Percentiles rank a stretch among this genome's conserved stretches.
phyloP scores from a whole-genome alignment of 92 coral and sea anemone genomes.

The Desmophyllum pertusum region DNA sequence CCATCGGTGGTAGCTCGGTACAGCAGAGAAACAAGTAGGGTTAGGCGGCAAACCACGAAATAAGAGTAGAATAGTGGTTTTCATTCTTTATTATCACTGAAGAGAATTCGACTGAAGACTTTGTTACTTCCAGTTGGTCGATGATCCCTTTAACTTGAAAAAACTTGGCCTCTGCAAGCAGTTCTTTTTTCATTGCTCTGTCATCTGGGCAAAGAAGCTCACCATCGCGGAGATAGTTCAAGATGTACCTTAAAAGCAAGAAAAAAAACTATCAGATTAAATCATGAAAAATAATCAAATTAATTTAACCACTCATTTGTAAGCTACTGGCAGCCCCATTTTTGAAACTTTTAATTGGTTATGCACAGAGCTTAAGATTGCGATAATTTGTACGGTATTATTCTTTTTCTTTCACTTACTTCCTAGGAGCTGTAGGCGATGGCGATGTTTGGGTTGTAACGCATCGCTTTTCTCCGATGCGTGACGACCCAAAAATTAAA shows the following conservation, averaged over 20 bases:
- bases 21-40: constrained; percentile 6
- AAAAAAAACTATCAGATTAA: neutral
- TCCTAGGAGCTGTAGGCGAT: too few relatives aligned
- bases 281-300: neutral
- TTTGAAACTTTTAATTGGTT: too few relatives aligned
- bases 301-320: neutral
- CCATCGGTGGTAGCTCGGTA: constrained; percentile 35
- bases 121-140: neutral
- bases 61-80: neutral
- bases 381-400: too few relatives aligned
- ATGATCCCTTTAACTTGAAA: constrained; percentile 31
- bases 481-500: neutral
- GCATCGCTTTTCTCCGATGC: neutral
- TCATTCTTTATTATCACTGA: constrained; percentile 4
- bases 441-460: too few relatives aligned
- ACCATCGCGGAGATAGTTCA: constrained; percentile 68
- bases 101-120: neutral
- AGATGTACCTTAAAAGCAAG: constrained; percentile 60
- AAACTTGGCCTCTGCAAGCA: constrained; percentile 28
- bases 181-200: neutral
- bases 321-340: too few relatives aligned
- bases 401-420: too few relatives aligned
- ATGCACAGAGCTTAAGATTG: too few relatives aligned
- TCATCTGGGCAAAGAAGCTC: constrained; percentile 31
- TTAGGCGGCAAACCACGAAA: constrained; percentile 4